phyloP scores from a whole-genome alignment of 2,113 vertebrate genomes.

The Phocoena phocoena region DNA sequence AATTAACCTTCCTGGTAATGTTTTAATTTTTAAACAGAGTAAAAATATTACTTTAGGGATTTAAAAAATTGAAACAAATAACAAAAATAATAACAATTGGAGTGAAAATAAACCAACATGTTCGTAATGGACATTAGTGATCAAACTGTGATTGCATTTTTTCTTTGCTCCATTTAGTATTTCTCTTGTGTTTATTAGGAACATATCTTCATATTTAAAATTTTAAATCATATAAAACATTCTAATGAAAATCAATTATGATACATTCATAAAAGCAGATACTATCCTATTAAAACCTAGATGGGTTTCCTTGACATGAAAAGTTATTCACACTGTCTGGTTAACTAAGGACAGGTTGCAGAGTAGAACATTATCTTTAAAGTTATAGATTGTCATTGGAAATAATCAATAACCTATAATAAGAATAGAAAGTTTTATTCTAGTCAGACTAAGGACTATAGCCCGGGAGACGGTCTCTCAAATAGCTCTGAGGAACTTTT shows the following conservation, averaged over 20 bases:
- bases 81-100: neutral
- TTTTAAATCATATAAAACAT: neutral
- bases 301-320: neutral
- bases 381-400: neutral
- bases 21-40: neutral
- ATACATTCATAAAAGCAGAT: neutral
- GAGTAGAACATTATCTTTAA: neutral
- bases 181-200: neutral
- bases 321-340: neutral
- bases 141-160: neutral
- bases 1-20: neutral
- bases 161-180: neutral
- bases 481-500: neutral
- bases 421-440: neutral
- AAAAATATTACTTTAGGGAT: neutral
- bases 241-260: neutral
- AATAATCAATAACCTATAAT: neutral
- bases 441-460: neutral
- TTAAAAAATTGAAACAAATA: neutral
- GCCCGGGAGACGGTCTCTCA: neutral
- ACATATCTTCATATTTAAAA: neutral
- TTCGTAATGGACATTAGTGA: neutral
- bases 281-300: neutral
- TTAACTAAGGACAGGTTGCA: neutral
- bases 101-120: neutral